Percentiles rank a stretch among this genome's conserved stretches.
Evolutionary conservation across 2,797 vertebrate species (phyloP).

Genomic region (Coccyzus lansbergi): DNA sequence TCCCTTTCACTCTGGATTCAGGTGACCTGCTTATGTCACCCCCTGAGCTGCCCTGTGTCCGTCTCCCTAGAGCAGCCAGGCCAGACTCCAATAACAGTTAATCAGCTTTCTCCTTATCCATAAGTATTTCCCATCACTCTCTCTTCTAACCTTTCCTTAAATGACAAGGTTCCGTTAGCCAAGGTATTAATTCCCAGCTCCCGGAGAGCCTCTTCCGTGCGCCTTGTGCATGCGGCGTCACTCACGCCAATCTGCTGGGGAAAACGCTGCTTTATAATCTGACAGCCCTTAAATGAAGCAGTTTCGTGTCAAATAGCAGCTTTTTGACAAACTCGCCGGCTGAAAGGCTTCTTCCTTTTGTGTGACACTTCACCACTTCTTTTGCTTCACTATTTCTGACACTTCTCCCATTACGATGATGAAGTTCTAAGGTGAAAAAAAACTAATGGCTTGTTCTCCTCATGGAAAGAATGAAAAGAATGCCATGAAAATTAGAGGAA

Average conservation of each 20-base stretch:
- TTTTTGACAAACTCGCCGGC: neutral
- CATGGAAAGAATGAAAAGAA: neutral
- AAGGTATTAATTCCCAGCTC: neutral
- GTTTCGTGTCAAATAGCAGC: neutral
- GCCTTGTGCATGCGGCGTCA: neutral
- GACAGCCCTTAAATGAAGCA: neutral
- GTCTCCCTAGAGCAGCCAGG: rapidly evolving
- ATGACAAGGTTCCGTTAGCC: neutral
- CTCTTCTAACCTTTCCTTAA: neutral
- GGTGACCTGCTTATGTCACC: rapidly evolving
- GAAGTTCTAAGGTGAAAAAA: neutral
- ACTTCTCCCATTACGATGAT: neutral
- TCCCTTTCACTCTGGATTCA: rapidly evolving
- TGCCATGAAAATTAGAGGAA: neutral
- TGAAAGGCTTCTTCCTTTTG: neutral
- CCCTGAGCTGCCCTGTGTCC: rapidly evolving
- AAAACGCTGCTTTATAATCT: neutral
- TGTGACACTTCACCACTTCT: neutral
- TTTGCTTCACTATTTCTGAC: neutral
- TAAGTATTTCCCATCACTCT: neutral
- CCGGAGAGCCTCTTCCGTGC: neutral
- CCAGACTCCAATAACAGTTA: too few relatives aligned
- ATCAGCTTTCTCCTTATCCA: neutral
- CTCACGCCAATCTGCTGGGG: neutral
- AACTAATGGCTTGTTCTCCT: neutral